phyloP scores from a whole-genome alignment of 2,113 vertebrate species.

The Elephantulus edwardii region DNA sequence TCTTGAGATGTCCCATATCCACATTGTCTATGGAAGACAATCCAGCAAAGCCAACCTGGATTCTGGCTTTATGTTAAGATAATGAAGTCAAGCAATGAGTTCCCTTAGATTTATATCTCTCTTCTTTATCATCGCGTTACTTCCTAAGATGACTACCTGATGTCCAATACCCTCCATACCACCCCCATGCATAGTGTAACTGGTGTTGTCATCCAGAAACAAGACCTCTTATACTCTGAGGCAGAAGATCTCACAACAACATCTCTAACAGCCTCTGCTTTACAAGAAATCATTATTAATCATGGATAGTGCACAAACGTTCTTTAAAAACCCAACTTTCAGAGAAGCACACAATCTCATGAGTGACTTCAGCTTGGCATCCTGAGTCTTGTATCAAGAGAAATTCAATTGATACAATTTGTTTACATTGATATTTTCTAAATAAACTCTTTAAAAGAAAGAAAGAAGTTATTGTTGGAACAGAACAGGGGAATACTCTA shows the following conservation, averaged over 20 bases:
- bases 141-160: too few species aligned
- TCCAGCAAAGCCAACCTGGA: too few species aligned
- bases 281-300: slow-evolving; percentile 84
- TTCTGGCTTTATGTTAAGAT: too few species aligned
- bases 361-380: slow-evolving; percentile 59
- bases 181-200: not conserved
- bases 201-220: not conserved
- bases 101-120: not conserved
- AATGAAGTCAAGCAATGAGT: too few species aligned
- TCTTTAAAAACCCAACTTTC: slow-evolving; percentile 71
- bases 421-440: slow-evolving; percentile 88
- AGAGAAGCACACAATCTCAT: slow-evolving; percentile 81
- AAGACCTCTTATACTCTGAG: not conserved
- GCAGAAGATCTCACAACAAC: slow-evolving; percentile 44
- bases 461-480: too few species aligned
- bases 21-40: too few species aligned
- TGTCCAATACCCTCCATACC: not conserved
- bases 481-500: too few species aligned
- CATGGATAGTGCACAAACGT: slow-evolving; percentile 48
- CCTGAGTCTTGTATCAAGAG: slow-evolving; percentile 81
- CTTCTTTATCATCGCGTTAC: not conserved
- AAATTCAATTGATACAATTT: slow-evolving; percentile 87
- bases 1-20: too few species aligned
- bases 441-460: slow-evolving; percentile 88
- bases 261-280: slow-evolving; percentile 75